These are phyloP conservation scores for Chrysolophus pictus DNA, from an alignment of 2,797 vertebrate species.

Conservation along the genomic window DNA sequence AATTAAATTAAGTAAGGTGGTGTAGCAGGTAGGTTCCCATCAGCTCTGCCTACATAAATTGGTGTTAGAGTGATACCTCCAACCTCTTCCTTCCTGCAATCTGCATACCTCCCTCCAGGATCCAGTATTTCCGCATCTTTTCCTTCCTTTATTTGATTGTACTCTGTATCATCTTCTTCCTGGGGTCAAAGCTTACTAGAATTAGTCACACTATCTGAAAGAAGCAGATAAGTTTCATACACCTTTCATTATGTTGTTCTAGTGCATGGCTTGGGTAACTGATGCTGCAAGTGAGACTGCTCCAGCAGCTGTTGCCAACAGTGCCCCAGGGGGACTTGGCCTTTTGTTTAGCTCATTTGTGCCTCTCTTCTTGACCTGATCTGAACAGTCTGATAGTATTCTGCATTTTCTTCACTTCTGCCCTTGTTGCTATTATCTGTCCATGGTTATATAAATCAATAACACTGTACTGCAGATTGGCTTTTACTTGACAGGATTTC, in stretches of 20 bases:
- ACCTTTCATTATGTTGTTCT: neutral
- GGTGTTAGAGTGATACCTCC: neutral
- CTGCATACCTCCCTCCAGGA: neutral
- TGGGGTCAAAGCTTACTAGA: neutral
- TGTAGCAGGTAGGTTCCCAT: neutral
- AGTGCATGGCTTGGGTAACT: neutral
- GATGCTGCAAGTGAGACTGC: neutral
- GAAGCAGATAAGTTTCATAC: neutral
- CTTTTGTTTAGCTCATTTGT: neutral
- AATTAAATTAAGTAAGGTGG: constrained; percentile 15
- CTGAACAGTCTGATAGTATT: neutral
- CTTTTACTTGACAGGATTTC: neutral
- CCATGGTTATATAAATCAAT: neutral
- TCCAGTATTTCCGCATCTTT: constrained; percentile 22
- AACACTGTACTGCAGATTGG: neutral
- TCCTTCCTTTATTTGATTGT: neutral
- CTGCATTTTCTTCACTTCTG: neutral
- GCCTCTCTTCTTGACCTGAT: neutral
- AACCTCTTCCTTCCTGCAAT: constrained; percentile 6
- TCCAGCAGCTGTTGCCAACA: neutral
- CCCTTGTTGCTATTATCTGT: neutral
- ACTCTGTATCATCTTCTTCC: neutral
- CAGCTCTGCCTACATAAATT: neutral
- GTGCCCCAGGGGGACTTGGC: neutral
- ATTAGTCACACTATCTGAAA: neutral